phyloP scores from a whole-genome alignment of 1,140 invertebrate species.

The Pseudomyrmex cubaensis region DNA sequence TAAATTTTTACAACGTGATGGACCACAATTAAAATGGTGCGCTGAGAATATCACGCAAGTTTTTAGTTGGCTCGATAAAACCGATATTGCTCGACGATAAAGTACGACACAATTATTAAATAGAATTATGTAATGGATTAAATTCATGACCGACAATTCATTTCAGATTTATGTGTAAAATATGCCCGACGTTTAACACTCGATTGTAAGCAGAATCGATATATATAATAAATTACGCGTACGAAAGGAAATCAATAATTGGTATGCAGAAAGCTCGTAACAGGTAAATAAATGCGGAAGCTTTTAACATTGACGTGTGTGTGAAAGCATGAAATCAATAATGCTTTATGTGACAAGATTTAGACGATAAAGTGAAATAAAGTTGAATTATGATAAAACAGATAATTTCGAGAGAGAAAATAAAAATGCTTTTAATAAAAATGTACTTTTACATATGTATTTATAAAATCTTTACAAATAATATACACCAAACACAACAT shows the following conservation, averaged over 20 bases:
- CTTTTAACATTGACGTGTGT: conserved; percentile 10
- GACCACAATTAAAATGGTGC: conserved; percentile 42
- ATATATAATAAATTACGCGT: conserved; percentile 9
- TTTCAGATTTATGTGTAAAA: conserved; percentile 35
- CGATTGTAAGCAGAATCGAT: background rate
- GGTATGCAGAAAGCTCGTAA: background rate
- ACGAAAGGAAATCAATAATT: conserved; percentile 26
- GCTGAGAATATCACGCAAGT: background rate
- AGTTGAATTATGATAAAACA: background rate
- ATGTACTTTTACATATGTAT: too few relatives aligned
- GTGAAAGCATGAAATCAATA: conserved; percentile 11
- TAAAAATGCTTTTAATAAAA: background rate
- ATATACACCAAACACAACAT: background rate
- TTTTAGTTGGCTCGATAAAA: conserved; percentile 35
- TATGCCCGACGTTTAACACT: conserved; percentile 14
- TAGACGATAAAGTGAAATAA: background rate
- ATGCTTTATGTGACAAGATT: conserved; percentile 1
- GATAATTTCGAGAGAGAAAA: too few relatives aligned
- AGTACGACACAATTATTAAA: conserved; percentile 49
- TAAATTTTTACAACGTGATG: conserved; percentile 45
- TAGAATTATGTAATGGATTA: conserved; percentile 31
- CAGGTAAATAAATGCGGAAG: conserved; percentile 7
- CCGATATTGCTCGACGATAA: conserved; percentile 15
- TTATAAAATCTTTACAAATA: too few relatives aligned
- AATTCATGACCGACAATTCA: conserved; percentile 39